Evolutionary conservation across 2,113 vertebrate species (phyloP), one percentile per base, ranked within the genome.

Genomic region (Lagopus muta): DNA sequence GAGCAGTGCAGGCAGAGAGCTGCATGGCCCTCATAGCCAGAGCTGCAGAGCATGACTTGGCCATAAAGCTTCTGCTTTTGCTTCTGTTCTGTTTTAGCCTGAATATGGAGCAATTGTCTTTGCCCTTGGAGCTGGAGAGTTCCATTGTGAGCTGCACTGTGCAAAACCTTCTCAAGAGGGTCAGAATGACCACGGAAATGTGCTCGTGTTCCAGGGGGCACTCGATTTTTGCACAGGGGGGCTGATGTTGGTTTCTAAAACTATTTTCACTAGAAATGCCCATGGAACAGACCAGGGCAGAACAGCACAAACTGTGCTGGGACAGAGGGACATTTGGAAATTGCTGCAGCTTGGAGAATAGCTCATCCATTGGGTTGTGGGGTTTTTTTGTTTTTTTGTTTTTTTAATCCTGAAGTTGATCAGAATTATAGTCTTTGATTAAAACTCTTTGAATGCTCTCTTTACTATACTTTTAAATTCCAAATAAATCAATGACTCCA

Each of bases 401-500:
- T 85, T 48, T 7, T 72, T 74, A 82, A 71, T 40, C 21, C 47
- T 24, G 14, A 36, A 86, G 48, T 86, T 75, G 79, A 90, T 65
- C 24, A 75, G 82, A 92, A 73, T 43, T 75, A 16, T 69, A 22
- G 30, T 64, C 30, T 67, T 81, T 42, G 27, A 84, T 86, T 91
- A 92, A 78, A 66, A 22, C 52, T 74, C 47, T 67, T 40, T n/a
- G 30, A 83, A 60, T 91, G 76, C 78, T 97, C 90, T 65, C 57
- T 86, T 96, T 93, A 24, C 76, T 57, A 1, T 40, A 52, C 58
- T n/a, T 86, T 89, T 91, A 91, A 72, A 70, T 88, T 86, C 79
- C 76, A 86, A 62, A 78, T 91, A 72, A 95, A 88, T 94, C 82
- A 79, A 28, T 79, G 82, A 17, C 88, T 88, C 90, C 32, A 10